Conservation (phyloP, 1,140 invertebrate genomes). For the Telenomus remus region DNA sequence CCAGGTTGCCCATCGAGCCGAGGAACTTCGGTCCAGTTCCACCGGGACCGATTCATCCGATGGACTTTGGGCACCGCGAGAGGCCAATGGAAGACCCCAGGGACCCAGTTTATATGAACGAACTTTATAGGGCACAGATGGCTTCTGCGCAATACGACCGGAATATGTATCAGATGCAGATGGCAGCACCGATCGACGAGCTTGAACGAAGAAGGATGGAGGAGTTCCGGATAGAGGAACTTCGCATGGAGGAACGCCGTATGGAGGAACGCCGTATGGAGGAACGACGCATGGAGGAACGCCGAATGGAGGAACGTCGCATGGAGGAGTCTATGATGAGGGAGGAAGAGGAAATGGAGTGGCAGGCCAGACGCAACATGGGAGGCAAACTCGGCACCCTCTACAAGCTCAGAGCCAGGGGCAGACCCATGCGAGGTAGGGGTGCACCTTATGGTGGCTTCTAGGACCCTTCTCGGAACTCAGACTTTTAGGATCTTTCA, state of each 20-base stretch:
- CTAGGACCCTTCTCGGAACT: background rate
- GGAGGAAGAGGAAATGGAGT: slow-evolving; percentile 17
- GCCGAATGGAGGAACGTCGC: slow-evolving; percentile 15
- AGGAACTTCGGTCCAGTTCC: slow-evolving; percentile 7
- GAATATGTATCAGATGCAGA: slow-evolving; percentile 4
- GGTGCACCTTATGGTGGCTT: slow-evolving; percentile 11
- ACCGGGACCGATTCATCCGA: background rate
- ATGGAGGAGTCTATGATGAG: slow-evolving; percentile 16
- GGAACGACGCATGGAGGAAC: slow-evolving; percentile 18
- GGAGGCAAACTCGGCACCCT: slow-evolving; percentile 42
- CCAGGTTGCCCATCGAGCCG: slow-evolving; percentile 20
- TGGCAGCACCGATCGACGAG: slow-evolving; percentile 10
- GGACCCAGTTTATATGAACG: slow-evolving; percentile 21
- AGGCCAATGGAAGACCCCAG: slow-evolving; percentile 21
- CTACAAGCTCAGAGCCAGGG: slow-evolving; percentile 40
- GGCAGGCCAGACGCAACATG: slow-evolving; percentile 23
- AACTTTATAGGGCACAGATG: slow-evolving; percentile 4
- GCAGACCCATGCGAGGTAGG: slow-evolving; percentile 15
- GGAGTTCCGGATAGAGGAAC: slow-evolving; percentile 6
- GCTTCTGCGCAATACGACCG: background rate
- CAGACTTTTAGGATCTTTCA: too few relatives aligned
- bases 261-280: slow-evolving; percentile 10
- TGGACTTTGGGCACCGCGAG: slow-evolving; percentile 23
- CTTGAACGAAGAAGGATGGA: slow-evolving; percentile 19
- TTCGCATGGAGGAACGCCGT: background rate